A percentile compares a stretch with the other conserved stretches of the same genome.
These are phyloP conservation scores for Yponomeuta sedellus DNA, from an alignment of 2,888 invertebrate species.

Conservation along the genomic window DNA sequence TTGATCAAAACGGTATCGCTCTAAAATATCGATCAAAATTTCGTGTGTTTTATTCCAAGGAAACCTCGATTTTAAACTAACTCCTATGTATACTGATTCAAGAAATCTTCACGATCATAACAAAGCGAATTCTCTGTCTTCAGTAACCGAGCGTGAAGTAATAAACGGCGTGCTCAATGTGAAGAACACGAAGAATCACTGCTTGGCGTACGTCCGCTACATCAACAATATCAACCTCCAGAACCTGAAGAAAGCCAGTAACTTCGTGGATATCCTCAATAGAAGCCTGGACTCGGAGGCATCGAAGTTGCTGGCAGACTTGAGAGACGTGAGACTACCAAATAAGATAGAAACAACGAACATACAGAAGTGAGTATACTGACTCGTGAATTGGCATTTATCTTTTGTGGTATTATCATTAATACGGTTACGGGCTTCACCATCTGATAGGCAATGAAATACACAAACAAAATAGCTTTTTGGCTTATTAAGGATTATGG, in stretches of 20 bases:
- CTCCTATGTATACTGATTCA: neutral
- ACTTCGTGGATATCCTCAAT: constrained; percentile 96
- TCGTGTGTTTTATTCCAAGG: too few relatives aligned
- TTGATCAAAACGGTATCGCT: too few relatives aligned
- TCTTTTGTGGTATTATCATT: too few relatives aligned
- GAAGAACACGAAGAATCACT: constrained; percentile 96
- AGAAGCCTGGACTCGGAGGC: constrained; percentile 95
- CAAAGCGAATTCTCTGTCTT: constrained; percentile 22
- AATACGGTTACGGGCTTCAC: too few relatives aligned
- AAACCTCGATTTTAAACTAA: neutral
- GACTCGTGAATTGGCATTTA: too few relatives aligned
- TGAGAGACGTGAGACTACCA: constrained; percentile 93
- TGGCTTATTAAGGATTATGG: too few relatives aligned
- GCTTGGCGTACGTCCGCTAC: constrained; percentile 94
- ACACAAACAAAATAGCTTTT: too few relatives aligned
- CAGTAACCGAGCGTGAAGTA: constrained; percentile 98
- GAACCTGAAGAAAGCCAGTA: constrained; percentile 93
- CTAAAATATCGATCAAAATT: too few relatives aligned
- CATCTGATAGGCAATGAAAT: too few relatives aligned
- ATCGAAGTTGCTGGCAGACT: constrained; percentile 88
- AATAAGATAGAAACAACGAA: constrained; percentile 92
- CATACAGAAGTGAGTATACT: constrained; percentile 83
- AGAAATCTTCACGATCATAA: too few relatives aligned
- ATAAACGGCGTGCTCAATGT: constrained; percentile 96
- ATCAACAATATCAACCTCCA: constrained; percentile 98